Evolutionary conservation across 2,888 invertebrate genomes (phyloP), one percentile per base, ranked within the genome.

Genomic region (Scaptomyza caliginosa): DNA sequence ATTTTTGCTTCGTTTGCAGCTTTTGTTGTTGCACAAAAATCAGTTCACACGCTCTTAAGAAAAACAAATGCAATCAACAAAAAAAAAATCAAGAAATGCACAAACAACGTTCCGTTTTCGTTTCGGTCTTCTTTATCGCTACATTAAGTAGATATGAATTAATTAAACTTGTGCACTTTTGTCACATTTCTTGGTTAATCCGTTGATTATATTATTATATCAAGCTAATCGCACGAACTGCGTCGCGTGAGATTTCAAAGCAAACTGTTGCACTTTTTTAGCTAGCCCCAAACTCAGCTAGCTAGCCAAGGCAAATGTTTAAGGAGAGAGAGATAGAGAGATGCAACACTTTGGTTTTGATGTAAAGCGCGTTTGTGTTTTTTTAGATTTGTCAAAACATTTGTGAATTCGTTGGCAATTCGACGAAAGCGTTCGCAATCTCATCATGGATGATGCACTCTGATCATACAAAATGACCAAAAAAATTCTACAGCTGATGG

Each of bases 181-280:
- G 46, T 28, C 26, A 32, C 5, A 13, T 16, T 46, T 40, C 7
- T 32, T 23, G 2, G 23, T n/a, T n/a, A n/a, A n/a, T n/a, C n/a
- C n/a, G n/a, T n/a, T n/a, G 4, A 23, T 6, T 23, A 23, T 23
- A 6, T 7, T 1, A 23, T 5, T 1, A 24, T 24, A 8, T 24
- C 8, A 8, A 6, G 24, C 24, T 8, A 24, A 1, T 8, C 24
- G 1, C 24, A 13, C 85, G 82, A 85, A 74, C 81, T 72, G 74
- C 62, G 71, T 72, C 77, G 82, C 74, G 68, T 79, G 86, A 83
- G 78, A 79, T 77, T 76, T 82, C 71, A 85, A 82, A 74, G 64
- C 63, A 69, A 77, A 83, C 83, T 83, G 83, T 63, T 60, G 42
- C 55, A 21, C 64, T 58, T 69, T 60, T 59, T 67, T 60, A 58